Evolutionary conservation across 2,113 vertebrate species (phyloP).

Genomic region (Tamias sibiricus): DNA sequence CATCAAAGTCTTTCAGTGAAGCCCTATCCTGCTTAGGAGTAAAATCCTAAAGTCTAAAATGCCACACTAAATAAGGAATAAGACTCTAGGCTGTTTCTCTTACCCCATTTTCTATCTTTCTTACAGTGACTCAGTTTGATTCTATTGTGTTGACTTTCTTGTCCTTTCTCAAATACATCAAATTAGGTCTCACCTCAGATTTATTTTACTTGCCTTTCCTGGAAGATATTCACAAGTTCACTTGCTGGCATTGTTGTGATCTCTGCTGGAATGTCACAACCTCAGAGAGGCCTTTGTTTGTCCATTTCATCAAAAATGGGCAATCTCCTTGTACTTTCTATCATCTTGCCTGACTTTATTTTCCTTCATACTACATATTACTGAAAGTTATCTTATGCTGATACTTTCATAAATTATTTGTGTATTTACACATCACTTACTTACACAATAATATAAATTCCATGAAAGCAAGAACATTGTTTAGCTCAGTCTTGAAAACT

Average conservation of each 20-base stretch:
- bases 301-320: background rate
- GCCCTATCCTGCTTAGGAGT: background rate
- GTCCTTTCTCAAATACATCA: background rate
- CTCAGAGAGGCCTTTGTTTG: background rate
- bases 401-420: constrained; percentile 21
- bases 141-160: background rate
- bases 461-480: background rate
- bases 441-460: background rate
- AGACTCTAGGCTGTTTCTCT: background rate
- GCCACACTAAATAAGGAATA: background rate
- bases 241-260: background rate
- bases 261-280: background rate
- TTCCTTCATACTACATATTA: background rate
- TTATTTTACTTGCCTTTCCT: background rate
- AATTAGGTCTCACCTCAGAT: background rate
- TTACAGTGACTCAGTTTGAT: background rate
- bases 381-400: background rate
- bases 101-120: background rate
- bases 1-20: background rate
- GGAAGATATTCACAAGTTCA: background rate
- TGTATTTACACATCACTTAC: background rate
- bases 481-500: background rate
- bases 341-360: background rate
- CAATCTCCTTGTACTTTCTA: background rate
- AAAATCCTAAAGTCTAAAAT: background rate